These are phyloP conservation scores for Ariolimax columbianus DNA, from an alignment of 2,888 invertebrate genomes.

Conservation along the genomic window DNA sequence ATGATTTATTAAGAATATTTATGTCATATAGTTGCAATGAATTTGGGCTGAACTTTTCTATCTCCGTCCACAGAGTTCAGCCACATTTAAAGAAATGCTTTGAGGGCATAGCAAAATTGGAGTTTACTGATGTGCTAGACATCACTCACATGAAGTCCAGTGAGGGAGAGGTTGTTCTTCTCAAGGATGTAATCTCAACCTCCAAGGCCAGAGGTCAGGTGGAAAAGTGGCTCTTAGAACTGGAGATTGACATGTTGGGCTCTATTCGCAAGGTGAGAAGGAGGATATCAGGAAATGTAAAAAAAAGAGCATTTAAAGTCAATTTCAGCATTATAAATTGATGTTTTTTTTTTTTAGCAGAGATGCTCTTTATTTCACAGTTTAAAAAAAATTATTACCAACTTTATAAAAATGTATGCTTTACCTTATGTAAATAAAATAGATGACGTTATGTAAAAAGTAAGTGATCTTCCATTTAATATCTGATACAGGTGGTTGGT, in stretches of 20 bases:
- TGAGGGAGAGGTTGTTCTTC: conserved; percentile 79
- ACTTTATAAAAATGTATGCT: too few relatives aligned
- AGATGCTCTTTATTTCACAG: too few relatives aligned
- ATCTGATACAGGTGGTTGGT: conserved; percentile 79
- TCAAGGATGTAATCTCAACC: conserved; percentile 78
- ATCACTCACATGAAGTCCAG: conserved; percentile 80
- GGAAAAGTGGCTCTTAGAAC: conserved; percentile 94
- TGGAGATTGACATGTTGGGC: conserved; percentile 91
- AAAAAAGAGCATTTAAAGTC: background rate
- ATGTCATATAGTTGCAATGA: too few relatives aligned
- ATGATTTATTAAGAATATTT: too few relatives aligned
- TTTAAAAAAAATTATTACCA: too few relatives aligned
- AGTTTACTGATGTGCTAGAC: conserved; percentile 79
- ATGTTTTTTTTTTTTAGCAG: too few relatives aligned
- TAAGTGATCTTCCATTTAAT: background rate
- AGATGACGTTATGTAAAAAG: background rate
- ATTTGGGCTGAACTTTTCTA: too few relatives aligned
- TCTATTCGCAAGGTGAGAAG: conserved; percentile 86
- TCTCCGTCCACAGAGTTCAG: conserved; percentile 74
- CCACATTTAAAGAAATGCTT: conserved; percentile 80
- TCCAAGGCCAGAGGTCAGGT: conserved; percentile 91
- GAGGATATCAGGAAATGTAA: background rate
- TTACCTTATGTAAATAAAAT: too few relatives aligned
- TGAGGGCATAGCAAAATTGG: conserved; percentile 79
- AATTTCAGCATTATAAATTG: background rate